Base-by-base conservation (phyloP, 1,140 invertebrate species). In the Ceratina japonica region DNA sequence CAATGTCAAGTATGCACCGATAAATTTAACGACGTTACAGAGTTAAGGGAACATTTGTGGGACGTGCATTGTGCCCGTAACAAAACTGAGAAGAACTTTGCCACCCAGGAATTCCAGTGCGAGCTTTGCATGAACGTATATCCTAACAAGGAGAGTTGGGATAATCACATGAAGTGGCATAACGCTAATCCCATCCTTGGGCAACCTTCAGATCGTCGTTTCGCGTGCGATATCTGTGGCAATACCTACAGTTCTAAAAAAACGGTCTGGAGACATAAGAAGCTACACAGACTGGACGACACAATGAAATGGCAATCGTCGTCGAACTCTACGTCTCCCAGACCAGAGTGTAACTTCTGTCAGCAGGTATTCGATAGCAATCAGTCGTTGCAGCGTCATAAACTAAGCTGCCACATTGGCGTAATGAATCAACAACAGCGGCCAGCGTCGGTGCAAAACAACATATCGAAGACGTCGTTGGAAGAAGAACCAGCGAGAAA, bases 61-160 rank as follows among this genome's bases (percentile, higher is more conserved):
- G 91, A 93, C 5, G 89, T 92, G 0, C 92, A 92, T 54, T 92
- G 91, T 27, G 89, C 90, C 0, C 84, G 87, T 1, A 88, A 86
- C 44, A 93, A 93, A 44, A 61, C 82, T 0, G 91, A 93, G 52
- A 92, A 91, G 24, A 83, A 66, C 4, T 91, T 90, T 52, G 79
- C 86, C 0, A 81, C 66, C 0, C 85, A 93, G 10, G 94, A 94
- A 3, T 88, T 93, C 27, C 94, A 94, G 79, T 95, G 94, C 75
- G 93, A 93, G 15, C 91, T 94, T 4, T 95, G 94, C 75, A 94
- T 93, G 3, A 94, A 93, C 61, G 91, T 94, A 56, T 94, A 94
- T 68, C 92, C 93, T 0, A 94, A 94, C 83, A 91, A 92, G 22
- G 91, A 93, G 3, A 93, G 92, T 0, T 92, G 94, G 52, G 90